Evolutionary conservation across 1,140 invertebrate species (phyloP), one percentile per base, ranked within the genome.

Genomic region (Pogonognathellus flavescens): DNA sequence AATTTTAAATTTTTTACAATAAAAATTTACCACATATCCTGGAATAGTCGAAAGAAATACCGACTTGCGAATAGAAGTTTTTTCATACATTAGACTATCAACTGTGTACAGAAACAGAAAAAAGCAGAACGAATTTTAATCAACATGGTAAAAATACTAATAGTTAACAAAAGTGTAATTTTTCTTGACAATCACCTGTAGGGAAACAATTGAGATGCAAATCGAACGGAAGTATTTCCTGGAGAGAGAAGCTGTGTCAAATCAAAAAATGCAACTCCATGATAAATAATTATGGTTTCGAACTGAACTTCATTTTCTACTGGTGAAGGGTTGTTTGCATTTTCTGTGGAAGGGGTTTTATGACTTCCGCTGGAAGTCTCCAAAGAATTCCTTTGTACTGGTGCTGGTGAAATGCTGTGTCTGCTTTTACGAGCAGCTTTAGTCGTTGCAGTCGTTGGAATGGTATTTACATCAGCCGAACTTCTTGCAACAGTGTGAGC

Each of bases 241-340:
- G 83, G 83, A 4, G 20, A 49, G 6, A 84, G 66, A n/a, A 84
- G 25, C 11, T 76, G 76, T 0, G 66, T 80, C 8, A 84, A 25
- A 76, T 84, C 83, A 18, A 84, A 53, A 14, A 84, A 80, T 18
- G 83, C 83, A 16, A 84, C 25, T 1, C 83, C 83, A 10, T 84
- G 83, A 49, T 70, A 84, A 9, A 84, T 49, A 16, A 84, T 59
- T 20, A 22, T 66, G 20, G 50, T 53, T 49, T 84, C 83, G 11
- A 49, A 62, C 0, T 31, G 83, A 5, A 18, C 11, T 9, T 76
- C 70, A 9, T 10, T 20, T 10, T 13, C 10, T 25, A 13, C 6
- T 25, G 25, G 22, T 5, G 20, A 41, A 6, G 31, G 6, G 31
- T 3, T 41, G 6, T 41, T 41, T 41, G 1, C 31, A 41, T 6